Conservation (phyloP, 2,888 invertebrate species). For the Apodemia mormo region DNA sequence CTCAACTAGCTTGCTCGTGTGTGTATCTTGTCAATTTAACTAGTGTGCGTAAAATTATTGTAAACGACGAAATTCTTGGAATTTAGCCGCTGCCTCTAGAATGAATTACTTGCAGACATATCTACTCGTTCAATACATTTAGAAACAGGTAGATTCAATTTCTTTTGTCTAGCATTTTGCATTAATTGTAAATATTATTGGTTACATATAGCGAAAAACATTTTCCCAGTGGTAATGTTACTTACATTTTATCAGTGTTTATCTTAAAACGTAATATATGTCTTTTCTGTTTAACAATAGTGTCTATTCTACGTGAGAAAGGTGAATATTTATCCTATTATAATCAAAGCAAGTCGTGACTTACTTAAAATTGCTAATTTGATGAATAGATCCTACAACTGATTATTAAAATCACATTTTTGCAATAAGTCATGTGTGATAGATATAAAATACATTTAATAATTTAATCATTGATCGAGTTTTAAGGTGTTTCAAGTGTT, state of each 20-base stretch:
- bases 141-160: slow-evolving; percentile 43
- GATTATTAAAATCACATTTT: slow-evolving; percentile 8
- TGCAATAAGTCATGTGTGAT: not conserved
- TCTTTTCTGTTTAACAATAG: not conserved
- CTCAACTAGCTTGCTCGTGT: not conserved
- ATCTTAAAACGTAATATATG: slow-evolving; percentile 1
- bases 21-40: not conserved
- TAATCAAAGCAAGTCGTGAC: slow-evolving; percentile 16
- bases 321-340: slow-evolving; percentile 15
- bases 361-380: slow-evolving; percentile 17
- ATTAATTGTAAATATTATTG: not conserved
- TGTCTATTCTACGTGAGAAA: slow-evolving; percentile 15
- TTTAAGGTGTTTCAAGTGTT: not conserved
- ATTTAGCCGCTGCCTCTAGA: slow-evolving; percentile 50
- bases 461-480: slow-evolving; percentile 6
- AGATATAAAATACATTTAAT: not conserved
- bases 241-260: slow-evolving; percentile 9
- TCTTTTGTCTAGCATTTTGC: slow-evolving; percentile 25
- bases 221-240: slow-evolving; percentile 2
- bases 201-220: not conserved
- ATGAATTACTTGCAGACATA: slow-evolving; percentile 45
- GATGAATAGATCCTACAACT: slow-evolving; percentile 7
- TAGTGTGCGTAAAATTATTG: slow-evolving; percentile 21
- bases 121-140: slow-evolving; percentile 60
- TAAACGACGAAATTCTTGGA: slow-evolving; percentile 69